Evolutionary conservation across 1,140 invertebrate species (phyloP).

Genomic region (Calephelis virginiensis): DNA sequence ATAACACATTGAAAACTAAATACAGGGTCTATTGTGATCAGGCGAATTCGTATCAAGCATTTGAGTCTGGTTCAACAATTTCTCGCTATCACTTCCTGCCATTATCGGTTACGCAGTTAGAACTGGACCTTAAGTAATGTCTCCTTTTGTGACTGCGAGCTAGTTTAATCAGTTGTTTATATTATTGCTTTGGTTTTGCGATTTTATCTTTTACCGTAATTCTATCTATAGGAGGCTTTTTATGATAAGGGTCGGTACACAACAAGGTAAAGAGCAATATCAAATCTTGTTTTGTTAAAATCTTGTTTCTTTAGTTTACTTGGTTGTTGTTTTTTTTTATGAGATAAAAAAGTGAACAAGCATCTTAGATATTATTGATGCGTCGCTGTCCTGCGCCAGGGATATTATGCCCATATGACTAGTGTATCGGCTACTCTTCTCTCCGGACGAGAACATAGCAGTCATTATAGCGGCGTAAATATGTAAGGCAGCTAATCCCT

Average conservation of each 20-base stretch:
- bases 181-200: conserved; percentile 63
- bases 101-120: conserved; percentile 54
- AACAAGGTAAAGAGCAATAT: background rate
- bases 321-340: too few relatives aligned
- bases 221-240: conserved; percentile 52
- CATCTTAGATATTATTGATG: too few relatives aligned
- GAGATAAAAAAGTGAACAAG: too few relatives aligned
- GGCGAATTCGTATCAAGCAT: conserved; percentile 39
- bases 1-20: conserved; percentile 20
- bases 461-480: too few relatives aligned
- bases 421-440: too few relatives aligned
- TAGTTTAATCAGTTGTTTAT: conserved; percentile 71
- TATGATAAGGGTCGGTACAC: conserved; percentile 21
- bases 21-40: conserved; percentile 31
- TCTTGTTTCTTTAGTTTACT: too few relatives aligned
- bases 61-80: conserved; percentile 54
- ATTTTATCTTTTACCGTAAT: conserved; percentile 71
- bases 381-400: too few relatives aligned
- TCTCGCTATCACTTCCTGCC: conserved; percentile 62
- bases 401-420: too few relatives aligned
- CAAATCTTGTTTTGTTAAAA: too few relatives aligned
- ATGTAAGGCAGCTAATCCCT: too few relatives aligned
- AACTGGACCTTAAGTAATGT: conserved; percentile 60
- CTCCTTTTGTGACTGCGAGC: conserved; percentile 64
- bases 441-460: too few relatives aligned